These are phyloP conservation scores for Diaperis boleti DNA, from an alignment of 2,888 invertebrate genomes.

Conservation along the genomic window DNA sequence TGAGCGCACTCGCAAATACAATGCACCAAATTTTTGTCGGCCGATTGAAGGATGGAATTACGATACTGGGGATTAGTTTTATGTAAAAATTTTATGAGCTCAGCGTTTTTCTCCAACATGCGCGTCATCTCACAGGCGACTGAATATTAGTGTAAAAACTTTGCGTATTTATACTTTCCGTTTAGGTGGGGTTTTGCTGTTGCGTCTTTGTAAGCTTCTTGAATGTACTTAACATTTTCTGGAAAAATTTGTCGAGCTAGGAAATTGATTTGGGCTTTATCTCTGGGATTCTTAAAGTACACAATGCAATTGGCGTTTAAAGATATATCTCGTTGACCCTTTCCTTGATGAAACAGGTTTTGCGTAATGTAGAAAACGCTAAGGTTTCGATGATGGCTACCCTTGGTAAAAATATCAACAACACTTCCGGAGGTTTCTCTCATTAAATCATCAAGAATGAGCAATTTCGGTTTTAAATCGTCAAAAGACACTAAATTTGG, in stretches of 20 bases:
- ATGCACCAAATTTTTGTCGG: no score
- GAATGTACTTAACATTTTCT: constrained; percentile 43
- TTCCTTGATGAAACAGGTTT: constrained; percentile 49
- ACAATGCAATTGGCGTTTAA: constrained; percentile 49
- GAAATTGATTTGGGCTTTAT: constrained; percentile 44
- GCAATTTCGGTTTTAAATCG: constrained; percentile 17
- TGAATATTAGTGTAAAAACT: not conserved
- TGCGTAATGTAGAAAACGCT: constrained; percentile 44
- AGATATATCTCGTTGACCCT: constrained; percentile 46
- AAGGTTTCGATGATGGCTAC: constrained; percentile 33
- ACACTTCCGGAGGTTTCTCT: constrained; percentile 16
- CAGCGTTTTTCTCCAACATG: constrained; percentile 6
- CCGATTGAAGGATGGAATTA: no score
- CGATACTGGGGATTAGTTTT: no score
- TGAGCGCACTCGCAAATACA: constrained; percentile 5
- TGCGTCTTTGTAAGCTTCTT: constrained; percentile 43
- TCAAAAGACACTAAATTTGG: constrained; percentile 23
- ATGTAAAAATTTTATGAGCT: no score
- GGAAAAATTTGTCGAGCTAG: constrained; percentile 45
- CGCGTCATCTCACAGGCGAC: not conserved
- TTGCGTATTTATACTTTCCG: constrained; percentile 29
- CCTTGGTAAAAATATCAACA: constrained; percentile 48
- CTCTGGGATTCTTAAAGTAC: constrained; percentile 47
- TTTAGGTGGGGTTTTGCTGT: constrained; percentile 40
- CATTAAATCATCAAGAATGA: constrained; percentile 41